phyloP scores from a whole-genome alignment of 2,797 vertebrate species.

The Lepilemur ruficaudatus region DNA sequence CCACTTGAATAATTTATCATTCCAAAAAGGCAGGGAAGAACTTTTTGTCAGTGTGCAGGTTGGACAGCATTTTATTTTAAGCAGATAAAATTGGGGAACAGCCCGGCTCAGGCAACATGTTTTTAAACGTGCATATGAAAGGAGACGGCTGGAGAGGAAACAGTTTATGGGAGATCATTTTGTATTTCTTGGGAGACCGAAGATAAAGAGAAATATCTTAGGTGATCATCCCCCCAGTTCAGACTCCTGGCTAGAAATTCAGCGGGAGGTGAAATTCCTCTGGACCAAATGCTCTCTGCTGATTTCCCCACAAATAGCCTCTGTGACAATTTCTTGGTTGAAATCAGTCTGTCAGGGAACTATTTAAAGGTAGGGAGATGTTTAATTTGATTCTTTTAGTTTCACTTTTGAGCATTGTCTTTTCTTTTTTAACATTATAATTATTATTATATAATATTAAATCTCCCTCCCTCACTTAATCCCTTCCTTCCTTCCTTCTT shows the following conservation, averaged over 20 bases:
- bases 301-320: not conserved
- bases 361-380: not conserved
- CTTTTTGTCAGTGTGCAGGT: not conserved
- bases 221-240: not conserved
- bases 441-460: not conserved
- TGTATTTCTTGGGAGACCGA: too few species aligned
- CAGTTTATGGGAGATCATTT: not conserved
- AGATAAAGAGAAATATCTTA: not conserved
- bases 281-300: not conserved
- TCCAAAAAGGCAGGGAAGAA: not conserved
- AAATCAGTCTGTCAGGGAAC: not conserved
- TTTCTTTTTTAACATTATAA: not conserved
- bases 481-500: fast-evolving
- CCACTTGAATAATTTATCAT: conserved; percentile 29
- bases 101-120: not conserved
- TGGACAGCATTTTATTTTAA: not conserved
- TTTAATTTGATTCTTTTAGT: not conserved
- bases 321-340: not conserved
- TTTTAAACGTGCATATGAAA: not conserved
- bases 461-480: too few species aligned
- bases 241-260: not conserved
- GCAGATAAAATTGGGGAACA: not conserved
- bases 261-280: not conserved
- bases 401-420: not conserved
- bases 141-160: not conserved